phyloP scores from a whole-genome alignment of 2,113 vertebrate species.

The Carettochelys insculpta region DNA sequence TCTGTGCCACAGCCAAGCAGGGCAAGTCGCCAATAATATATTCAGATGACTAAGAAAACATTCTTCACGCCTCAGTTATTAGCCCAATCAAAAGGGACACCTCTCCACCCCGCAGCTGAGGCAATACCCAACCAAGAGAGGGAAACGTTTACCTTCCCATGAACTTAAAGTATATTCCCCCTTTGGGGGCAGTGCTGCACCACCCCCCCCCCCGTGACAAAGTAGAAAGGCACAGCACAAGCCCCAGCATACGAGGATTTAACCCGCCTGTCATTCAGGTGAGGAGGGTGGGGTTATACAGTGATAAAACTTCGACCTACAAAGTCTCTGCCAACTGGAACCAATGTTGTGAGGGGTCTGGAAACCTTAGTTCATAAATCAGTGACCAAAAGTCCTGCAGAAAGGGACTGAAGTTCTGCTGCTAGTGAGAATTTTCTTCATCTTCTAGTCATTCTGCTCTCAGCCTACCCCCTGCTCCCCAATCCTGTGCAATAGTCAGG shows the following conservation, averaged over 20 bases:
- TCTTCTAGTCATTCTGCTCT: background rate
- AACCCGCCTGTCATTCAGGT: background rate
- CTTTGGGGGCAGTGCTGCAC: background rate
- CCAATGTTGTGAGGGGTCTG: background rate
- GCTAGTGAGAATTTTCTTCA: background rate
- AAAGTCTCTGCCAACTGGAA: background rate
- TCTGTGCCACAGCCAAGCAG: background rate
- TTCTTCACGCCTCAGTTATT: background rate
- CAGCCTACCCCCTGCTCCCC: background rate
- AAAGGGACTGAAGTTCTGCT: background rate
- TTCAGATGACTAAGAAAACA: background rate
- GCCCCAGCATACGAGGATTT: background rate
- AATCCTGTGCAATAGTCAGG: background rate
- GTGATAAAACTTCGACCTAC: background rate
- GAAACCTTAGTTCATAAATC: background rate
- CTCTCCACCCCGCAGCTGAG: background rate
- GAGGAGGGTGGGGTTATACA: background rate
- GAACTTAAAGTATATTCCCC: background rate
- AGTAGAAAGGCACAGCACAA: background rate
- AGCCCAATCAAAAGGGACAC: background rate
- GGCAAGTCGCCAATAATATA: background rate
- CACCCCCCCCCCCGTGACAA: too few species aligned
- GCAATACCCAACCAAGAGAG: rapidly evolving
- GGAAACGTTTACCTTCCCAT: background rate
- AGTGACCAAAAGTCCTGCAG: background rate